Evolutionary conservation across 2,113 vertebrate genomes (phyloP), one percentile per base, ranked within the genome.

Genomic region (Malurus cyaneus): DNA sequence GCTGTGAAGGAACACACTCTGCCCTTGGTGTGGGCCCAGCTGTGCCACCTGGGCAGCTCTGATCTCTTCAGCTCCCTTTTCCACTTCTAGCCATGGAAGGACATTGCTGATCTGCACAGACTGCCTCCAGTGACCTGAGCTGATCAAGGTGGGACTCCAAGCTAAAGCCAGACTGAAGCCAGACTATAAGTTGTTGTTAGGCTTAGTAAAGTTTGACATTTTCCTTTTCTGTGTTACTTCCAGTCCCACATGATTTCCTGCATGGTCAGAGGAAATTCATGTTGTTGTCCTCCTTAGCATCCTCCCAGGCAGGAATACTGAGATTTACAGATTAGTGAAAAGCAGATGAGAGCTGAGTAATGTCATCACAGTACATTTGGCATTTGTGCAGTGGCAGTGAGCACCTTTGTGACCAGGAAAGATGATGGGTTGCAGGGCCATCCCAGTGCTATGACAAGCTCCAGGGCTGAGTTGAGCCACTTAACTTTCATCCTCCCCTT

Each of bases 21-120:
- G 14, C 42, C 17, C 7, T 42, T 25, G 18, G 9, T 8, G 18
- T 13, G 11, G 18, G 52, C 41, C 34, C 3, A 5, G 32, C 49
- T 1, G 2, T 15, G 28, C 39, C 6, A 2, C 9, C 0, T 3
- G 24, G 9, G 59, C 49, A 88, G 42, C 17, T 6, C 6, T 0
- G 2, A 6, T 65, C 59, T 77, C 66, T 67, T 76, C 18, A 85
- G n/a, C 14, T 82, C 7, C 17, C 11, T 76, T 92, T 11, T 25
- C 11, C 42, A 60, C 29, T 42, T 91, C 46, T 42, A 59, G 34
- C 2, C 4, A 6, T 36, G 12, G 11, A 41, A 50, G 3, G 32
- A 52, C 25, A 31, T 21, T 50, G 61, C 44, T 73, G 28, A 84
- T 74, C 62, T 65, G 41, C 29, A 65, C 1, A 3, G 46, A 46